Evolutionary conservation across 2,797 vertebrate species (phyloP).

Genomic region (Eremophila alpestris): DNA sequence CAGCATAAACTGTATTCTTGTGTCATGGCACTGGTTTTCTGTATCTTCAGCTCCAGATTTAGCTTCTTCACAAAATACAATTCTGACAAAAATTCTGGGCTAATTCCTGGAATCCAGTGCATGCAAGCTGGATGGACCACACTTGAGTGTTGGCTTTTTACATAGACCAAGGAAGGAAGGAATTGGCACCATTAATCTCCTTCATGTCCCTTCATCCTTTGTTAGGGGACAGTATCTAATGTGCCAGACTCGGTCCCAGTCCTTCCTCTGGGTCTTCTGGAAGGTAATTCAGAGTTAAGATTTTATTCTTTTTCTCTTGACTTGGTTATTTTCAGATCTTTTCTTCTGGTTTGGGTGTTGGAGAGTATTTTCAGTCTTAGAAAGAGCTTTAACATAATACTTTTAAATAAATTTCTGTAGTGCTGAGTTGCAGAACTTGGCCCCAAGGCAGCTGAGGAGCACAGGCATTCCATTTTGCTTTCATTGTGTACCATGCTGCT

Average conservation of each 20-base stretch:
- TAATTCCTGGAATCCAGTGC: neutral
- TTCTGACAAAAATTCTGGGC: neutral
- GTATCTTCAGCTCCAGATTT: neutral
- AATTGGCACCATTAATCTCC: neutral
- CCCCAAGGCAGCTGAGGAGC: neutral
- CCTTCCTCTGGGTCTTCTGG: neutral
- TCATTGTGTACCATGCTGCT: neutral
- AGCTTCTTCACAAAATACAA: neutral
- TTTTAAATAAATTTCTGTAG: neutral
- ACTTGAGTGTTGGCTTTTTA: neutral
- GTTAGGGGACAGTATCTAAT: neutral
- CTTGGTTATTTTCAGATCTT: neutral
- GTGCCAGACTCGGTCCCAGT: neutral
- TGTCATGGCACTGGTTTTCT: neutral
- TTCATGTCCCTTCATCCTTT: neutral
- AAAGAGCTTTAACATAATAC: neutral
- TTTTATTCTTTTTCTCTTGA: neutral
- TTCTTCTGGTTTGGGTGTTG: neutral
- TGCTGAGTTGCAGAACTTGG: neutral
- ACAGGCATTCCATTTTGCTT: neutral
- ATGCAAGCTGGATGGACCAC: neutral
- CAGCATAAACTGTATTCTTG: neutral
- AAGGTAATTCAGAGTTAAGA: neutral
- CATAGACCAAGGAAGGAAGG: neutral
- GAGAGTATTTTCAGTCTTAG: neutral